These are phyloP conservation scores for Anguilla anguilla DNA, from an alignment of 2,797 vertebrate species.

Conservation along the genomic window DNA sequence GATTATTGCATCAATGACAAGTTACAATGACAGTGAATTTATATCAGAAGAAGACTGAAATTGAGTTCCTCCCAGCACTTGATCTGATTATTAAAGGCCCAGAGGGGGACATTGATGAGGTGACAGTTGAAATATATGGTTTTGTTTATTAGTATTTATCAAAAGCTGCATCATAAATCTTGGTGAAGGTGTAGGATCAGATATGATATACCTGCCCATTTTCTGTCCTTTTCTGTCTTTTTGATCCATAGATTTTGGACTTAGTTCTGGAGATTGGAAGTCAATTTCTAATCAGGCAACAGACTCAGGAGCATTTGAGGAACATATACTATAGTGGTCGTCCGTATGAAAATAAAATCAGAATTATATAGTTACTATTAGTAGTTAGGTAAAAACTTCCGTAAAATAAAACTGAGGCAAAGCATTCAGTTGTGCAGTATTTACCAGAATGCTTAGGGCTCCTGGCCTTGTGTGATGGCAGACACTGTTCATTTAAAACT, in stretches of 20 bases:
- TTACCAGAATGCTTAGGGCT: too few relatives aligned
- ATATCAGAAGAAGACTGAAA: slow-evolving; percentile 27
- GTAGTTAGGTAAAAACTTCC: background rate
- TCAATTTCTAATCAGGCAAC: background rate
- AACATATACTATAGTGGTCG: background rate
- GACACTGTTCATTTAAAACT: background rate
- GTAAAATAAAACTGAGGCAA: too few relatives aligned
- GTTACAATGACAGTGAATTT: slow-evolving; percentile 21
- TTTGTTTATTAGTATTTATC: slow-evolving; percentile 18
- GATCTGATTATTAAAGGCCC: slow-evolving; percentile 35
- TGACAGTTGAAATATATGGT: slow-evolving; percentile 39
- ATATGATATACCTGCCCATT: background rate
- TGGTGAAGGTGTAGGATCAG: slow-evolving; percentile 6
- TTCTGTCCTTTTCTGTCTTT: slow-evolving; percentile 3
- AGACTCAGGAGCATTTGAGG: background rate
- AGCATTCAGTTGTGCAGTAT: too few relatives aligned
- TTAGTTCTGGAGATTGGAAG: background rate
- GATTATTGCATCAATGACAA: slow-evolving; percentile 21
- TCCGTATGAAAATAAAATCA: background rate
- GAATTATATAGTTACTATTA: background rate
- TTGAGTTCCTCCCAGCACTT: slow-evolving; percentile 26
- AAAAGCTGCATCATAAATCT: slow-evolving; percentile 19
- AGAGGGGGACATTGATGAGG: slow-evolving; percentile 33
- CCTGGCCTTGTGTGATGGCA: too few relatives aligned
- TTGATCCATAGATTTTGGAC: background rate